phyloP scores from a whole-genome alignment of 2,113 vertebrate genomes.

The Rhombomys opimus region DNA sequence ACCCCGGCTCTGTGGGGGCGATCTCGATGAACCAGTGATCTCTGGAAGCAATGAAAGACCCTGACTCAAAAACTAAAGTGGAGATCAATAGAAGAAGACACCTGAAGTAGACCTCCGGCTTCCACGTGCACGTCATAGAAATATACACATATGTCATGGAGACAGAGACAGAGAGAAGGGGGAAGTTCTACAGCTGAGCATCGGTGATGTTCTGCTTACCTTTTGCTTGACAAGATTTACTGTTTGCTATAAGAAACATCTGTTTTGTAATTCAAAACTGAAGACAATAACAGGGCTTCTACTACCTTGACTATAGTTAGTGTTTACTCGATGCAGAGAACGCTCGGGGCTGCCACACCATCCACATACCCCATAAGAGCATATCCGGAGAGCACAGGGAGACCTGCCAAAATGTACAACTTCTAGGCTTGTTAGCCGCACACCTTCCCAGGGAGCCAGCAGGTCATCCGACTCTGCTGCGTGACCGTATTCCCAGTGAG shows the following conservation, averaged over 20 bases:
- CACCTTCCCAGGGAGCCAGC: neutral
- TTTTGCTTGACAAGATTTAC: neutral
- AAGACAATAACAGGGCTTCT: neutral
- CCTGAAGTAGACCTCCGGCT: neutral
- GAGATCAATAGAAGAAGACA: neutral
- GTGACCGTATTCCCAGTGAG: neutral
- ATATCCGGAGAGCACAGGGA: fast-evolving
- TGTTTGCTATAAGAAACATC: neutral
- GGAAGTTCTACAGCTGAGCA: neutral
- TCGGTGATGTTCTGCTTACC: neutral
- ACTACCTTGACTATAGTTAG: neutral
- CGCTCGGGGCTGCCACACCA: neutral
- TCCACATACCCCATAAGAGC: neutral
- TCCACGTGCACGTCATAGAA: neutral
- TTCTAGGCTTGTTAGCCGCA: fast-evolving
- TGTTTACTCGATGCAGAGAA: neutral
- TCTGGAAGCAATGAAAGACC: neutral
- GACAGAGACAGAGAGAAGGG: neutral
- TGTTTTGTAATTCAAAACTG: conserved; percentile 44
- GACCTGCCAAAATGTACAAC: neutral
- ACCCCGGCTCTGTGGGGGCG: neutral
- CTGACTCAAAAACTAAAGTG: neutral
- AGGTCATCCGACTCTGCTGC: neutral
- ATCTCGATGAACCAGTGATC: neutral
- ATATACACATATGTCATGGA: neutral